Percentiles rank a stretch among this genome's conserved stretches.
Evolutionary conservation across 2,113 vertebrate genomes (phyloP).

Genomic region (Gymnarchus niloticus): DNA sequence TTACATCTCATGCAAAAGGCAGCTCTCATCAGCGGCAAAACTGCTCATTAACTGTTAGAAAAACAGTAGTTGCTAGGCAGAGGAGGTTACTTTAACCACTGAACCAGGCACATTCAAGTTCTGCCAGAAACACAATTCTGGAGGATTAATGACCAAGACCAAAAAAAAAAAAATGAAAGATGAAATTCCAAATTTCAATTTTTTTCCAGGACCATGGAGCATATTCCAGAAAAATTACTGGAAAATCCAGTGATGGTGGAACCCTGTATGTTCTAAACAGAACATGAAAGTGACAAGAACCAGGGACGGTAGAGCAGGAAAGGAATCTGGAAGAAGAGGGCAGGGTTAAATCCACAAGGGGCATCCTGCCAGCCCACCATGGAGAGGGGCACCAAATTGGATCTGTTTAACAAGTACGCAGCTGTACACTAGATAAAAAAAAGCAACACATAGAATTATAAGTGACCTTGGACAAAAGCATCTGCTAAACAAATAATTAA

Average conservation of each 20-base stretch:
- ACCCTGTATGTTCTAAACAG: not conserved
- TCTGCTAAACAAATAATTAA: not conserved
- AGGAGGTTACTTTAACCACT: not conserved
- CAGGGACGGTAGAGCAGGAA: not conserved
- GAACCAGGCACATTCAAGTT: not conserved
- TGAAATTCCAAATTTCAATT: no score
- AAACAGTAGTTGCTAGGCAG: not conserved
- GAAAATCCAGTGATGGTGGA: not conserved
- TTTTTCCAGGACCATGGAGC: no score
- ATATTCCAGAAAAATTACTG: not conserved
- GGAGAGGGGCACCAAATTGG: not conserved
- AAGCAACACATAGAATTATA: not conserved
- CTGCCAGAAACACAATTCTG: not conserved
- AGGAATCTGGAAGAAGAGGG: not conserved
- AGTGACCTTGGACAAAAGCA: slow-evolving; percentile 1
- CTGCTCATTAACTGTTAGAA: not conserved
- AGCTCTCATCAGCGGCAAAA: not conserved
- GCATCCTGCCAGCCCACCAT: not conserved
- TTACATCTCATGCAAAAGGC: not conserved
- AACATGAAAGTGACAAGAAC: not conserved
- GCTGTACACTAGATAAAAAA: not conserved
- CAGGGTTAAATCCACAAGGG: not conserved
- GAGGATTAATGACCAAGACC: not conserved
- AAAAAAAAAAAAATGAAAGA: not conserved
- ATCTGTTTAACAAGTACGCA: not conserved